Percentiles rank a stretch among this genome's conserved stretches.
phyloP scores from a whole-genome alignment of 2,888 invertebrate genomes.

The Coelopa pilipes region DNA sequence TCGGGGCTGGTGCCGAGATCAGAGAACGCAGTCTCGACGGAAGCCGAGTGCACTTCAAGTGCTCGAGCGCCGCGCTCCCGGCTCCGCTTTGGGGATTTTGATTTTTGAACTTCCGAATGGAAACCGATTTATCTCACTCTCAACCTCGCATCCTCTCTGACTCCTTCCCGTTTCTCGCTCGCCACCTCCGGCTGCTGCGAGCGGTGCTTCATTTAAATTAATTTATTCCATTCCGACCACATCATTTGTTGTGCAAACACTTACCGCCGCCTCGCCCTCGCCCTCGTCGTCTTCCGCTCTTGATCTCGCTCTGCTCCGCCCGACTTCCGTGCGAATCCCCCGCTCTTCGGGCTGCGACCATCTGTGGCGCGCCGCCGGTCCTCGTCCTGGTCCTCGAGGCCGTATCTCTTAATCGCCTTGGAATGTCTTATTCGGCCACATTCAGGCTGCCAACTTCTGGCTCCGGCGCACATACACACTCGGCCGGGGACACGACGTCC shows the following conservation, averaged over 20 bases:
- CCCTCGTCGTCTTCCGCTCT: not conserved
- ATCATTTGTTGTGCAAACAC: constrained; percentile 26
- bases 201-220: constrained; percentile 25
- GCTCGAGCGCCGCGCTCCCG: too few species aligned
- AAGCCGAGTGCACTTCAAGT: too few species aligned
- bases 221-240: constrained; percentile 24
- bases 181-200: not conserved
- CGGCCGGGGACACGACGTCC: not conserved
- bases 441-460: constrained; percentile 1
- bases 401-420: constrained; percentile 26
- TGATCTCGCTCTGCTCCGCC: too few species aligned
- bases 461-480: not conserved
- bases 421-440: constrained; percentile 22
- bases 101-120: not conserved
- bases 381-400: not conserved
- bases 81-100: too few species aligned
- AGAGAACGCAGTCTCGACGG: too few species aligned
- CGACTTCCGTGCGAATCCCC: not conserved
- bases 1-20: too few species aligned
- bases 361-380: not conserved
- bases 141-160: not conserved
- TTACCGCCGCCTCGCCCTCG: not conserved
- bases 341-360: not conserved
- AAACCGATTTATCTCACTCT: not conserved
- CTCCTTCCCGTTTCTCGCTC: not conserved